These are phyloP conservation scores for Ypsolopha sequella DNA, from an alignment of 2,888 invertebrate species.

Conservation along the genomic window DNA sequence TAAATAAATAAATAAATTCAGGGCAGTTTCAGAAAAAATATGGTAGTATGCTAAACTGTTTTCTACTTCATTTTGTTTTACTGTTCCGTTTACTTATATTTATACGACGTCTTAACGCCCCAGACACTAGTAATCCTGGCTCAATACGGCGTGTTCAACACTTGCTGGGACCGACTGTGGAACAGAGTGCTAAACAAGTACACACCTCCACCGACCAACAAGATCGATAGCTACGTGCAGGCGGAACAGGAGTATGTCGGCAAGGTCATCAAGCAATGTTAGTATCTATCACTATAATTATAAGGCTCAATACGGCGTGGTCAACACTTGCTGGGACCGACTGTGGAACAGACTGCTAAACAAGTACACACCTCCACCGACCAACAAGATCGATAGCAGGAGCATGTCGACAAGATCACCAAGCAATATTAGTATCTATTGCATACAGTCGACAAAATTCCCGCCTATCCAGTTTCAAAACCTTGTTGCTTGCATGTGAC, in stretches of 20 bases:
- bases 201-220: slow-evolving; percentile 6
- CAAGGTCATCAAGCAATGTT: slow-evolving; percentile 31
- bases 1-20: too few species aligned
- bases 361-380: slow-evolving; percentile 13
- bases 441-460: too few species aligned
- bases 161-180: slow-evolving; percentile 17
- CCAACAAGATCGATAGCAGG: slow-evolving; percentile 17
- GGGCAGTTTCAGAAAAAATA: too few species aligned
- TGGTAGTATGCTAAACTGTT: too few species aligned
- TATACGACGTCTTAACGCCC: background rate
- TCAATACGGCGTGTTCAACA: slow-evolving; percentile 30
- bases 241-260: slow-evolving; percentile 37
- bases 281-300: slow-evolving; percentile 6
- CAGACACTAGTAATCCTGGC: slow-evolving; percentile 32
- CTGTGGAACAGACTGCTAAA: slow-evolving; percentile 14
- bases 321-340: slow-evolving; percentile 20
- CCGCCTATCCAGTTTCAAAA: too few species aligned
- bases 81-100: too few species aligned
- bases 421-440: slow-evolving; percentile 24
- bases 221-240: slow-evolving; percentile 25
- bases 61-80: too few species aligned
- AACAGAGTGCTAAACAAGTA: slow-evolving; percentile 16
- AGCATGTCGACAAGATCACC: slow-evolving; percentile 37
- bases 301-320: slow-evolving; percentile 26
- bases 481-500: too few species aligned